A percentile compares a stretch with the other conserved stretches of the same genome.
phyloP scores from a whole-genome alignment of 2,888 invertebrate genomes.

The Nymphalis urticae region DNA sequence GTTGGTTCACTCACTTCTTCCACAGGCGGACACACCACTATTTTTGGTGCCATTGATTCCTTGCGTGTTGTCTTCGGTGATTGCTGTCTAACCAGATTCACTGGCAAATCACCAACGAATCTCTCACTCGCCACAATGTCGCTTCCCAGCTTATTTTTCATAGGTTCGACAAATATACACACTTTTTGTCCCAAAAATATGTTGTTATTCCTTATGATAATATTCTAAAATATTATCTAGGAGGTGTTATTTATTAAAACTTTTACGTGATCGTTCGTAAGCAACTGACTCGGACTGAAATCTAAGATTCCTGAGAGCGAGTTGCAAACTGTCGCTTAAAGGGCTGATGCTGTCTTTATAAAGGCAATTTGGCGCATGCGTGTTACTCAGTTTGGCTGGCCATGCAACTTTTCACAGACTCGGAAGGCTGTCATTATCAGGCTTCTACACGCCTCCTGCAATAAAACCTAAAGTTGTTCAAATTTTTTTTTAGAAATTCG shows the following conservation, averaged over 20 bases:
- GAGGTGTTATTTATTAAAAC: slow-evolving; percentile 54
- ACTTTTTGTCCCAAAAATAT: slow-evolving; percentile 41
- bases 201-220: slow-evolving; percentile 41
- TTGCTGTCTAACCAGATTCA: slow-evolving; percentile 52
- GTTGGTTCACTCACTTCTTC: slow-evolving; percentile 81
- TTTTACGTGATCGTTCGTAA: slow-evolving; percentile 57
- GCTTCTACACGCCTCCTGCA: slow-evolving; percentile 29
- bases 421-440: slow-evolving; percentile 45
- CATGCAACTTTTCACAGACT: slow-evolving; percentile 54
- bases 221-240: slow-evolving; percentile 39
- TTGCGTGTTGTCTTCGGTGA: slow-evolving; percentile 56
- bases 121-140: slow-evolving; percentile 64
- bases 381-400: slow-evolving; percentile 38
- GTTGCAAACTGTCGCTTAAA: slow-evolving; percentile 60
- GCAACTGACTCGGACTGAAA: slow-evolving; percentile 47
- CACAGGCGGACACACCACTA: slow-evolving; percentile 75
- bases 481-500: background rate
- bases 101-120: slow-evolving; percentile 59
- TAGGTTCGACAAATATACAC: slow-evolving; percentile 54
- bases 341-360: slow-evolving; percentile 54
- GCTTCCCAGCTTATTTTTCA: slow-evolving; percentile 69
- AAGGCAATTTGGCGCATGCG: slow-evolving; percentile 62
- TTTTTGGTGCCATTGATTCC: slow-evolving; percentile 69
- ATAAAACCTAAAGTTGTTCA: background rate
- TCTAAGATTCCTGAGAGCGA: slow-evolving; percentile 50